A percentile compares a stretch with the other conserved stretches of the same genome.
phyloP scores from a whole-genome alignment of 2,888 invertebrate genomes.

The Actias luna region DNA sequence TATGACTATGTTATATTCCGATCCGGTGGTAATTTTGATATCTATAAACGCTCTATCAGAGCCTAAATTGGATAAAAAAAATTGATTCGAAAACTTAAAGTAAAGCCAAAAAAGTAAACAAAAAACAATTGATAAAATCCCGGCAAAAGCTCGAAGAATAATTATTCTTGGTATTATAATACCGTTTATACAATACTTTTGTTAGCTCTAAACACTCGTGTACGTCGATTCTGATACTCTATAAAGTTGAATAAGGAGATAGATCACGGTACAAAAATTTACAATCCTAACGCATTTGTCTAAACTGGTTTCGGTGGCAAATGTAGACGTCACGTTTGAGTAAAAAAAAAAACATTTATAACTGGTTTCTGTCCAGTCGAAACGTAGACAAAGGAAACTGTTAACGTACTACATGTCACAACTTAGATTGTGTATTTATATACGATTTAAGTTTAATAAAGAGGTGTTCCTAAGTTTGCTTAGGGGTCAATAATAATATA shows the following conservation, averaged over 20 bases:
- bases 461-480: no score
- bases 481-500: no score
- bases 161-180: no score
- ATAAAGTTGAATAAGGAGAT: neutral
- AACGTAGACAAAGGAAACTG: slow-evolving; percentile 3
- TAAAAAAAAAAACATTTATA: slow-evolving; percentile 1
- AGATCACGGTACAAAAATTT: slow-evolving; percentile 1
- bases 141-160: no score
- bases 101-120: no score
- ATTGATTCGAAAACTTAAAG: no score
- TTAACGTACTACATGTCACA: neutral
- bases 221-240: neutral
- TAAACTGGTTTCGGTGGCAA: slow-evolving; percentile 7
- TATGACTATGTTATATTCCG: no score
- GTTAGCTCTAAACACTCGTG: neutral
- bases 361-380: slow-evolving; percentile 3
- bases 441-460: neutral
- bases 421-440: neutral
- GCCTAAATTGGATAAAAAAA: no score
- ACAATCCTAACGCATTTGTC: slow-evolving; percentile 1
- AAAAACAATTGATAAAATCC: no score
- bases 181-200: no score
- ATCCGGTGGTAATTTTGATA: no score
- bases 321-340: slow-evolving; percentile 1
- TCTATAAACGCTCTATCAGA: no score